These are phyloP conservation scores for Rhyzopertha dominica DNA, from an alignment of 1,140 invertebrate species.

Conservation along the genomic window DNA sequence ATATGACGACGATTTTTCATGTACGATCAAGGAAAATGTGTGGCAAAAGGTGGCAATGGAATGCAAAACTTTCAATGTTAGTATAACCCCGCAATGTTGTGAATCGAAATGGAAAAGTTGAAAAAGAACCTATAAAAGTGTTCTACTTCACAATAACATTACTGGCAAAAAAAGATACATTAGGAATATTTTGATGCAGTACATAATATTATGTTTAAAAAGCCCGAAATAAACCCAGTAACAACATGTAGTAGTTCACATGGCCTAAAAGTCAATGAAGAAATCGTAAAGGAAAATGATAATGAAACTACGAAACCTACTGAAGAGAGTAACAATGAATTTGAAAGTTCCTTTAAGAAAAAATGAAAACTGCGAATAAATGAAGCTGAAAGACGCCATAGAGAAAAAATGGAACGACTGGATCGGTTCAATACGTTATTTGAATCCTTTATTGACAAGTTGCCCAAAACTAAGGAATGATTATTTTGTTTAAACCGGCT, in stretches of 20 bases:
- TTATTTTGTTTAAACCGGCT: background rate
- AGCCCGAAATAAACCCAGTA: constrained; percentile 14
- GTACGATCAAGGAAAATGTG: too few species aligned
- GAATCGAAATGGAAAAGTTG: constrained; percentile 10
- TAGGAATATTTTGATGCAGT: constrained; percentile 2
- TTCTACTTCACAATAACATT: background rate
- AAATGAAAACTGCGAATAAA: background rate
- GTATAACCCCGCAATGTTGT: too few species aligned
- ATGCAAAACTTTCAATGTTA: too few species aligned
- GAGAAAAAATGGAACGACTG: background rate
- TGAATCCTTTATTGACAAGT: constrained; percentile 1
- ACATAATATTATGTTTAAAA: constrained; percentile 1
- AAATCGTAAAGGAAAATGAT: background rate
- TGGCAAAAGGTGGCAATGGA: too few species aligned
- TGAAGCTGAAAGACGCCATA: background rate
- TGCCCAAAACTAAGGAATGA: background rate
- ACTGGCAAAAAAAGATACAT: constrained; percentile 5
- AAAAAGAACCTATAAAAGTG: constrained; percentile 5
- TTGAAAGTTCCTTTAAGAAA: too few species aligned
- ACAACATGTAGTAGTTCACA: constrained; percentile 6
- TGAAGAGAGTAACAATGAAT: too few species aligned
- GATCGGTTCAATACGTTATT: background rate
- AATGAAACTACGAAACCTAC: too few species aligned
- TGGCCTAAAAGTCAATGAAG: constrained; percentile 4
- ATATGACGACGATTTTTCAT: too few species aligned